Percentiles rank a stretch among this genome's conserved stretches.
Evolutionary conservation across 2,113 vertebrate genomes (phyloP).

Genomic region (Paradisaea rubra): DNA sequence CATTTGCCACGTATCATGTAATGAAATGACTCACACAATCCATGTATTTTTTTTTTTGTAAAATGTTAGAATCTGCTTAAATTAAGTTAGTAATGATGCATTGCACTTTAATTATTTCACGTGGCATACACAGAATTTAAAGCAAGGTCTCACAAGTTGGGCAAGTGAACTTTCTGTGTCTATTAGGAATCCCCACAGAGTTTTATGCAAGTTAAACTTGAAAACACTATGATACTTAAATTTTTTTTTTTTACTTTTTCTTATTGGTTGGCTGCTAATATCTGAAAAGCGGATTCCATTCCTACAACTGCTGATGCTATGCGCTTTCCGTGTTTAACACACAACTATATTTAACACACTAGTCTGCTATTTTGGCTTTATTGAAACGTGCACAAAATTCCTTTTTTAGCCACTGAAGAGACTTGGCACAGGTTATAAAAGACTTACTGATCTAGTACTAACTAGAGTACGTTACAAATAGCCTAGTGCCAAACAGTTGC

Average conservation of each 20-base stretch:
- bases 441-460: slow-evolving; percentile 49
- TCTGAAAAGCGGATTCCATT: background rate
- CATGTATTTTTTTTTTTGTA: background rate
- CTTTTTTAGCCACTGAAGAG: background rate
- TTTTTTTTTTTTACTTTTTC: background rate
- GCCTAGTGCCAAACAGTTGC: background rate
- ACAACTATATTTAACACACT: background rate
- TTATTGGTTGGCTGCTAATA: background rate
- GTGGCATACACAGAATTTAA: background rate
- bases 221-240: background rate
- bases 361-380: background rate
- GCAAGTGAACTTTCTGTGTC: background rate
- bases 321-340: background rate
- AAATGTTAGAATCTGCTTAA: background rate
- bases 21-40: background rate
- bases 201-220: background rate
- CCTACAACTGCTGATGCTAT: background rate
- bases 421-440: slow-evolving; percentile 23
- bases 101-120: background rate
- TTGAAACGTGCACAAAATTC: background rate
- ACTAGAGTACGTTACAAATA: slow-evolving; percentile 23
- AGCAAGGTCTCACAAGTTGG: background rate
- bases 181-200: background rate
- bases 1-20: background rate
- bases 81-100: background rate